phyloP scores from a whole-genome alignment of 2,113 vertebrate genomes.

The Ciconia boyciana region DNA sequence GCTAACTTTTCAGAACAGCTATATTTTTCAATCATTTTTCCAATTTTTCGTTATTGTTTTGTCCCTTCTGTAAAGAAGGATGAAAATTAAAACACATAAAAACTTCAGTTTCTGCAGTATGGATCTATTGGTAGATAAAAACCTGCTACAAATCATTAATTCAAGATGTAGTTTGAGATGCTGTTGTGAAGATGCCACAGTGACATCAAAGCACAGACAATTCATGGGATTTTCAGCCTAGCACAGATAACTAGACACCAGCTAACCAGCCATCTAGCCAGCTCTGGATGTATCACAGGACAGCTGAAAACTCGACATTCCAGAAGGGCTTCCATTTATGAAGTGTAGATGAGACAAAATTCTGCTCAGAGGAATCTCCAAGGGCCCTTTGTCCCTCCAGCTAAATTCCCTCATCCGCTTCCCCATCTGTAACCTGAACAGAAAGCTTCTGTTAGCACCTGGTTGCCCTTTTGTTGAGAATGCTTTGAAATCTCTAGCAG shows the following conservation, averaged over 20 bases:
- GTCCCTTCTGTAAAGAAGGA: not conserved
- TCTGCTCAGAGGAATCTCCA: not conserved
- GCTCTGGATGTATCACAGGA: not conserved
- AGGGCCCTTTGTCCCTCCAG: not conserved
- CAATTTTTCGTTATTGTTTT: conserved; percentile 20
- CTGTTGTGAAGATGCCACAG: not conserved
- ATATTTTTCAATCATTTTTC: not conserved
- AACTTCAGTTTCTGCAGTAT: not conserved
- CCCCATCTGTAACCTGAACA: not conserved
- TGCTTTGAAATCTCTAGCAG: not conserved
- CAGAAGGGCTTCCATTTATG: not conserved
- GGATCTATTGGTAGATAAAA: conserved; percentile 26
- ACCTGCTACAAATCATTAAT: not conserved
- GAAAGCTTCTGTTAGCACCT: not conserved
- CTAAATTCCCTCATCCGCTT: not conserved
- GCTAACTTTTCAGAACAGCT: not conserved
- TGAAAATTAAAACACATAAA: conserved; percentile 44
- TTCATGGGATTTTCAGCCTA: not conserved
- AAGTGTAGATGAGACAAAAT: not conserved
- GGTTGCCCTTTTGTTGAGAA: not conserved
- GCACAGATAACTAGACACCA: not conserved
- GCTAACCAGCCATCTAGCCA: not conserved
- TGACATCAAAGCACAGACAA: not conserved
- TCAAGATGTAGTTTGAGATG: not conserved
- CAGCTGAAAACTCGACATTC: not conserved